Evolutionary conservation across 2,113 vertebrate species (phyloP), one percentile per base, ranked within the genome.

Genomic region (Gavia stellata): DNA sequence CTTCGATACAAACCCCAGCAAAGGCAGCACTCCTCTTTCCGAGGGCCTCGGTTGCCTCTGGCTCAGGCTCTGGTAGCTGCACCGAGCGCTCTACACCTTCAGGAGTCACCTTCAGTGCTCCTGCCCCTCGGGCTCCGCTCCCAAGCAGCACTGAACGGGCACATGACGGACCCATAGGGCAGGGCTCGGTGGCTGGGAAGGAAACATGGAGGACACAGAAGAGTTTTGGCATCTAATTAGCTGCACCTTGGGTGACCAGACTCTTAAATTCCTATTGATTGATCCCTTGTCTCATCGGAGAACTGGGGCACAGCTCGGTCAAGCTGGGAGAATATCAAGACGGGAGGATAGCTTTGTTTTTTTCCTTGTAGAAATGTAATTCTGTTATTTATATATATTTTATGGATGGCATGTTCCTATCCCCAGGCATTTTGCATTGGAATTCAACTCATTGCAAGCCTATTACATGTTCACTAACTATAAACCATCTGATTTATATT

Each of bases 401-500:
- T 93, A 97, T 83, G 90, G 96, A 97, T 96, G 96, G 95, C 95
- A 98, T 97, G 98, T 98, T 98, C 98, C 97, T 98, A 97, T 98
- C 98, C 98, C 90, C 95, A 34, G 98, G 98, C 98, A 56, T 92
- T 98, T 97, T 94, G 87, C 98, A 98, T 98, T 98, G 98, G 98
- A 98, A 98, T 98, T 98, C 98, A 96, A 95, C 96, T 98, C 97
- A 75, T 97, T 98, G 97, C 97, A 97, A 98, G 92, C 95, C 97
- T 96, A 98, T 98, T 98, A 98, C 97, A 97, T 87, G 97, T 98
- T 98, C 92, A 85, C 98, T 98, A 98, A 98, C 98, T 98, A 98
- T 98, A 98, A 98, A 98, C 98, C 97, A 98, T 98, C 98, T 98
- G 98, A 98, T 98, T 98, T 98, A 98, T 98, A 98, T 98, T 98